These are phyloP conservation scores for Oryctolagus cuniculus DNA, from an alignment of 2,113 vertebrate species.

Conservation along the genomic window mOryCun1.1 NC_091434.1:121808501-121809000, in stretches of 20 bases:
- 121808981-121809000: not conserved
- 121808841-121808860: not conserved
- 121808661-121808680: not conserved
- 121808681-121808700: no score
- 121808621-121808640: no score
- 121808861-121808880: not conserved
- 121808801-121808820: not conserved
- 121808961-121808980: not conserved
- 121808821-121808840: not conserved
- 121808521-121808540: not conserved
- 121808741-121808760: no score
- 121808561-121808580: not conserved
- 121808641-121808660: no score
- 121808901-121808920: not conserved
- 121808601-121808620: not conserved
- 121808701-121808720: no score
- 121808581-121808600: not conserved
- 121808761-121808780: no score
- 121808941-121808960: not conserved
- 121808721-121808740: no score
- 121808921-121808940: not conserved
- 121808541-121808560: not conserved
- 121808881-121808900: not conserved
- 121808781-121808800: not conserved
- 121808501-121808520: not conserved